Evolutionary conservation across 2,797 vertebrate genomes (phyloP).

Genomic region (Loris lydekkerianus): DNA sequence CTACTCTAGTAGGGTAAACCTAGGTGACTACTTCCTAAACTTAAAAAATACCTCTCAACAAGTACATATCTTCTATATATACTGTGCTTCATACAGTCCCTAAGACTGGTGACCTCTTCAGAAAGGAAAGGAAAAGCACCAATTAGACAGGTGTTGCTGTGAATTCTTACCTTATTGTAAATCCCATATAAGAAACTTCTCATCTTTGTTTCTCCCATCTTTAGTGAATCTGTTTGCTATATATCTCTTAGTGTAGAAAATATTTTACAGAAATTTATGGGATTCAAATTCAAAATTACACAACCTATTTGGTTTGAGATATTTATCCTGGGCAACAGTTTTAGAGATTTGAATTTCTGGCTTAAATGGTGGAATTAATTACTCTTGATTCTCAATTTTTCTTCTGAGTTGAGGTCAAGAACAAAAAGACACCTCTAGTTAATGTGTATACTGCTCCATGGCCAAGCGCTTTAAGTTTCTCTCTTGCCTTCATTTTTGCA

Average conservation of each 20-base stretch:
- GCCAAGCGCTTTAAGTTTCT: neutral
- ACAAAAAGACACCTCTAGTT: neutral
- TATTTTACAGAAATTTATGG: slow-evolving; percentile 16
- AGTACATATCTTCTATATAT: slow-evolving; percentile 5
- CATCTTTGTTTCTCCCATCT: slow-evolving; percentile 13
- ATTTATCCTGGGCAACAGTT: slow-evolving; percentile 50
- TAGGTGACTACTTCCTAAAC: slow-evolving; percentile 25
- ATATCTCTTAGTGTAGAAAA: neutral
- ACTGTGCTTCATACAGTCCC: neutral
- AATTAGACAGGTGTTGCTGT: neutral
- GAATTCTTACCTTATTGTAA: neutral
- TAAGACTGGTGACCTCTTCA: neutral
- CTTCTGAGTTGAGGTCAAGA: neutral
- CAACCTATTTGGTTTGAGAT: neutral
- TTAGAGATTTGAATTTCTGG: neutral
- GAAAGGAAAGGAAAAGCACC: slow-evolving; percentile 29
- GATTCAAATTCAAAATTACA: slow-evolving; percentile 34
- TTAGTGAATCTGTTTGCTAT: neutral
- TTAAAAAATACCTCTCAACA: neutral
- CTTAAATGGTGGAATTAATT: slow-evolving; percentile 24
- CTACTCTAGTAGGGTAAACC: neutral
- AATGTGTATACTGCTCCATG: neutral
- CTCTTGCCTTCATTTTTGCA: neutral
- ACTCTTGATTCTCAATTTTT: slow-evolving; percentile 33
- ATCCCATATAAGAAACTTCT: neutral